Conservation (phyloP, 2,888 invertebrate species). For the Pimpla rufipes region DNA sequence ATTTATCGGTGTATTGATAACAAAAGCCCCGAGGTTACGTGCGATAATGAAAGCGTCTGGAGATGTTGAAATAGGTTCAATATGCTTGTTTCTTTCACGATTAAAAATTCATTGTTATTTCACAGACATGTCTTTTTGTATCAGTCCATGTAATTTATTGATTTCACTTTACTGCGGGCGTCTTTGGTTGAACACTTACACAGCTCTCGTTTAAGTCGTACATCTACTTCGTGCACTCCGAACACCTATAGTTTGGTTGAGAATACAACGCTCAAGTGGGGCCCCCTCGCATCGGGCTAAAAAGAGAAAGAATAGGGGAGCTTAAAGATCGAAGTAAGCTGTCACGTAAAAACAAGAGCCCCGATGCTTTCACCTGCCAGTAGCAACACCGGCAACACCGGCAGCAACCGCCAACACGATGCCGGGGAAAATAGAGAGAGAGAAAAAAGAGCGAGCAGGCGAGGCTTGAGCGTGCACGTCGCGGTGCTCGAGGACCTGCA, state of each 20-base stretch:
- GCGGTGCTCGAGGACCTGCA: conserved; percentile 43
- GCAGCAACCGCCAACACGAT: conserved; percentile 16
- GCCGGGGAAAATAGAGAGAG: not conserved
- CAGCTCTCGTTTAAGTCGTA: not conserved
- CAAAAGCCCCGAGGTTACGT: too few relatives aligned
- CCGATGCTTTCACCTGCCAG: conserved; percentile 24
- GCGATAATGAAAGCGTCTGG: too few relatives aligned
- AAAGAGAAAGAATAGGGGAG: conserved; percentile 5
- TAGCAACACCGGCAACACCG: conserved; percentile 18
- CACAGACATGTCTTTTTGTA: too few relatives aligned
- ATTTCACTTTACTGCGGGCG: too few relatives aligned
- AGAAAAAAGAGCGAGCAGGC: conserved; percentile 33
- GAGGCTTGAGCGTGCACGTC: conserved; percentile 32
- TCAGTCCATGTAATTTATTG: too few relatives aligned
- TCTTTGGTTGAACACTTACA: not conserved
- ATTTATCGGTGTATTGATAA: not conserved
- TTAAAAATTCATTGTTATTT: too few relatives aligned
- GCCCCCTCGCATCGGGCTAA: too few relatives aligned
- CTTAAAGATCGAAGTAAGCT: conserved; percentile 33
- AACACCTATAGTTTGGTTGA: not conserved
- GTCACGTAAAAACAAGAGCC: conserved; percentile 33
- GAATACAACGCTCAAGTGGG: conserved; percentile 20
- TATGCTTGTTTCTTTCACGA: too few relatives aligned
- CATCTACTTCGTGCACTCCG: not conserved
- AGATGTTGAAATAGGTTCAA: too few relatives aligned